Conservation (phyloP, 1,140 invertebrate species). For the Nasonia longicornis region DNA sequence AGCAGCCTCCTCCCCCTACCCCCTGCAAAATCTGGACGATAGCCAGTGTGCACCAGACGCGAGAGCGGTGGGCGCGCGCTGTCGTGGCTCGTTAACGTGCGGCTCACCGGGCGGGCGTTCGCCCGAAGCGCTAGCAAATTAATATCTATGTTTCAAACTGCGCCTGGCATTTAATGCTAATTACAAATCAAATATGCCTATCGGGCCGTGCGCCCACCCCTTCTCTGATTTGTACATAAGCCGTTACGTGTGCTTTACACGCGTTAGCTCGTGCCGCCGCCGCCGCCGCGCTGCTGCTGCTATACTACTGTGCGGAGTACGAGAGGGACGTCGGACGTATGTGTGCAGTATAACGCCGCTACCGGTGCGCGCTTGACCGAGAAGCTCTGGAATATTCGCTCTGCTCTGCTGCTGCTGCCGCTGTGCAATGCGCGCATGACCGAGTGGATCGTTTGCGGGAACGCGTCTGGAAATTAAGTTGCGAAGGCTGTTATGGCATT, state of each 20-base stretch:
- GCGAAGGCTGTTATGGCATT: background rate
- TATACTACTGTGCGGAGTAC: too few species aligned
- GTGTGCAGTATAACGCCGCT: conserved; percentile 12
- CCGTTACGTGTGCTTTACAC: conserved; percentile 51
- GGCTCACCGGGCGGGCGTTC: background rate
- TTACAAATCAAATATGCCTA: conserved; percentile 58
- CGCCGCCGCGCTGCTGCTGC: background rate
- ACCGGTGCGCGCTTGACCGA: background rate
- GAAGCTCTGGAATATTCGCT: background rate
- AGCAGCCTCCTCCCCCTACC: background rate
- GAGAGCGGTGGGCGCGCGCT: background rate
- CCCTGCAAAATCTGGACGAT: conserved; percentile 25
- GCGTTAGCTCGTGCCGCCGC: conserved; percentile 47
- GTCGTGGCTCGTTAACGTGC: conserved; percentile 5
- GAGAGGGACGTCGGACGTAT: background rate
- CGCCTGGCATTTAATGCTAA: conserved; percentile 58
- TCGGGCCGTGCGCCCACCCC: conserved; percentile 45
- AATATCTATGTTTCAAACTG: conserved; percentile 54
- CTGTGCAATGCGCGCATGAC: background rate
- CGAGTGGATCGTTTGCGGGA: background rate
- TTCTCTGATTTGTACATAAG: conserved; percentile 49
- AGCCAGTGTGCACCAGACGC: conserved; percentile 18
- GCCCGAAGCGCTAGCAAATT: conserved; percentile 47
- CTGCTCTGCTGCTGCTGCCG: background rate
- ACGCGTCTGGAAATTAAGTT: background rate